Evolutionary conservation across 2,113 vertebrate species (phyloP), one percentile per base, ranked within the genome.

Genomic region (Leucosticte australis): DNA sequence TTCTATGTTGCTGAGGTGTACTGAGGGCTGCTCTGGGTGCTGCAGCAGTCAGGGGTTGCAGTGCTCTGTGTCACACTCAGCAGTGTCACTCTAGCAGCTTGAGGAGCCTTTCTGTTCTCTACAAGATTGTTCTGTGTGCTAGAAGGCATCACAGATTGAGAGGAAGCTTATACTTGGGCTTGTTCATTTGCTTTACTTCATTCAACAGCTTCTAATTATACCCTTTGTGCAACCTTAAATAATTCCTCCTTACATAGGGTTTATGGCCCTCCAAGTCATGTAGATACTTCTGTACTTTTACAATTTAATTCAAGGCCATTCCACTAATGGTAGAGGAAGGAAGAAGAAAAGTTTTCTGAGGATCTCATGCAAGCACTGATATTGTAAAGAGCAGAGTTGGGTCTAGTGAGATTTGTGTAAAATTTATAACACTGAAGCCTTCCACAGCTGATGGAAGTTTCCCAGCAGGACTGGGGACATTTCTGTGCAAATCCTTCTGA

Each of bases 151-250:
- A 37, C 35, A 50, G 82, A 31, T 15, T 22, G 74, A 76, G 87
- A 76, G n/a, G 30, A 77, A 68, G 41, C 47, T 42, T 79, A 16
- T 42, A 41, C 42, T 70, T 2, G 1, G 50, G 23, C 62, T 80
- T 59, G 77, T 63, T 82, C 16, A 3, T 83, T 83, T 75, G 56
- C 56, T 83, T 86, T 55, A 37, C 65, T 74, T 74, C 33, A 47
- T 63, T 75, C 62, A 92, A 20, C 60, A 78, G 39, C 28, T 87
- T 78, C 64, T 87, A 87, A 69, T 90, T 90, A 74, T 37, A 87
- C 41, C 39, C 44, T 81, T 74, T 46, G 30, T 78, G 41, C 27
- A 81, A 37, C 30, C 46, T 50, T 78, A 90, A 90, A 26, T 82
- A 85, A 56, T 88, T 80, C 35, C 64, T 92, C 37, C 41, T 13